A percentile compares a stretch with the other conserved stretches of the same genome.
Evolutionary conservation across 1,140 invertebrate genomes (phyloP).

Genomic region (Idris sp.): DNA sequence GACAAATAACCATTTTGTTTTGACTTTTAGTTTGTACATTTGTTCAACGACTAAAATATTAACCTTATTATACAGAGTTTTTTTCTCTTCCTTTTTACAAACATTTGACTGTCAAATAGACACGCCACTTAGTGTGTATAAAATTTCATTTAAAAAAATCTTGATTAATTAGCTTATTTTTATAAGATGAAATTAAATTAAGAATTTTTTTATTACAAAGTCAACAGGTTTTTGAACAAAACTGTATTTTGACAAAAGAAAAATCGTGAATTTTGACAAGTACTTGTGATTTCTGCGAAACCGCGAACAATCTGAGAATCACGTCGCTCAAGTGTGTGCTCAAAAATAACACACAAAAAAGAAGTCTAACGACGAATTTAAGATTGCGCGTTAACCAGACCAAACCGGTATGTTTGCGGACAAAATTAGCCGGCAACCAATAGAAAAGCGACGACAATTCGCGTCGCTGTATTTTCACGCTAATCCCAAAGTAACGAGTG

Average conservation of each 20-base stretch:
- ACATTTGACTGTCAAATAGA: conserved; percentile 53
- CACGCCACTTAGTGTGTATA: conserved; percentile 35
- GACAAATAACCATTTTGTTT: conserved; percentile 49
- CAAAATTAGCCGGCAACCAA: conserved; percentile 66
- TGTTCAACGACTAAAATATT: conserved; percentile 45
- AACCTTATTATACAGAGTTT: conserved; percentile 49
- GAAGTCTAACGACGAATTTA: conserved; percentile 59
- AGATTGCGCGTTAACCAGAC: conserved; percentile 67
- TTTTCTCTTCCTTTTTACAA: conserved; percentile 53
- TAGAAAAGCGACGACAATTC: conserved; percentile 34
- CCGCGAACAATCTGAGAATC: conserved; percentile 11
- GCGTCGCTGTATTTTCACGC: conserved; percentile 43
- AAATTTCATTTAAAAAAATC: no score
- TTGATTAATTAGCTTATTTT: no score
- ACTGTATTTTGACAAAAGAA: neutral
- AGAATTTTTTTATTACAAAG: no score
- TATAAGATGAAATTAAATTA: no score
- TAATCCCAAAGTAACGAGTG: conserved; percentile 75
- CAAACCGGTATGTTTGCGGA: conserved; percentile 67
- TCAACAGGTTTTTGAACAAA: no score
- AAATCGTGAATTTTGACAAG: conserved; percentile 39
- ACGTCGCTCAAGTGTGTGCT: neutral
- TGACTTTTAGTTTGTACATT: conserved; percentile 38
- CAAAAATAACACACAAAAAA: conserved; percentile 21
- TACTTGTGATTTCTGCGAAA: conserved; percentile 51